Conservation (phyloP, 2,797 vertebrate species). For the Bucorvus abyssinicus region DNA sequence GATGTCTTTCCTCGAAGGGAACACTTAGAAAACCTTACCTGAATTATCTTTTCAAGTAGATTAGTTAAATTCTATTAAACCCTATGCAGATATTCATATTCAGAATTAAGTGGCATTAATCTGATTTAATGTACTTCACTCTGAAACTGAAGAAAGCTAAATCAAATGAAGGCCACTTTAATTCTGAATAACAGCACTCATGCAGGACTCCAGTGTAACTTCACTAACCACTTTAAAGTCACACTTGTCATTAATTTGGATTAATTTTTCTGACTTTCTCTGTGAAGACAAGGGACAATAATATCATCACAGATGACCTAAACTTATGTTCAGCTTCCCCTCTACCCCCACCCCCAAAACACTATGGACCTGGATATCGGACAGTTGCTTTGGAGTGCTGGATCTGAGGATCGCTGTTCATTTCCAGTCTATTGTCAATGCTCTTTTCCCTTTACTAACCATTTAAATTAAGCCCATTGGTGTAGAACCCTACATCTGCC, state of each 20-base stretch:
- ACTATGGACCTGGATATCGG: neutral
- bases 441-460: neutral
- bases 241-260: neutral
- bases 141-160: slow-evolving; percentile 23
- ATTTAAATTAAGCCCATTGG: neutral
- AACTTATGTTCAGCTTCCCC: neutral
- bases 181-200: neutral
- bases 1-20: slow-evolving; percentile 47
- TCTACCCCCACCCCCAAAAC: accelerated
- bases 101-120: slow-evolving; percentile 43
- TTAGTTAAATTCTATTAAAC: slow-evolving; percentile 47
- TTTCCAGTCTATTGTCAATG: neutral
- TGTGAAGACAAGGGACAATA: neutral
- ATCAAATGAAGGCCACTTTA: slow-evolving; percentile 32
- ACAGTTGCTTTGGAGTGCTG: neutral
- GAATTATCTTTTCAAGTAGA: slow-evolving; percentile 46
- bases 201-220: neutral
- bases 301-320: neutral
- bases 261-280: slow-evolving; percentile 10
- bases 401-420: neutral
- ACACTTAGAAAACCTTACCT: slow-evolving; percentile 15
- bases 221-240: neutral
- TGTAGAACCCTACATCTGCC: neutral
- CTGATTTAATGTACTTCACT: slow-evolving; percentile 10
- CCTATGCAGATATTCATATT: slow-evolving; percentile 20